phyloP scores from a whole-genome alignment of 2,888 invertebrate genomes.

The Lasioglossum leucozonium region DNA sequence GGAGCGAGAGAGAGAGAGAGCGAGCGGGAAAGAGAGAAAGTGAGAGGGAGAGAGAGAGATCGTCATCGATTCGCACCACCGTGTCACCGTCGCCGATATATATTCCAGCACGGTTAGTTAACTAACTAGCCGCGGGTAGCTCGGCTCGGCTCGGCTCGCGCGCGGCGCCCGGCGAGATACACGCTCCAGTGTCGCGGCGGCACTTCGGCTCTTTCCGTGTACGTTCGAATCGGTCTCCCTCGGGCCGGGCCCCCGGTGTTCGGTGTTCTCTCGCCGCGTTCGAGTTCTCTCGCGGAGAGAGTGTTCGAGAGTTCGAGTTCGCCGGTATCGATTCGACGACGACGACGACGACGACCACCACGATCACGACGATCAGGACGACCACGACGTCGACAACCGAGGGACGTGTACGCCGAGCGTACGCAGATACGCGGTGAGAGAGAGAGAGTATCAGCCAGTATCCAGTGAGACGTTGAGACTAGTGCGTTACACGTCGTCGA shows the following conservation, averaged over 20 bases:
- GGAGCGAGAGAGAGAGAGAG: not conserved
- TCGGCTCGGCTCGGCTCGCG: slow-evolving; percentile 18
- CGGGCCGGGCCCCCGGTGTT: slow-evolving; percentile 18
- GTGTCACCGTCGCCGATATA: slow-evolving; percentile 8
- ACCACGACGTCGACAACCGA: too few species aligned
- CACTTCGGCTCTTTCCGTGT: slow-evolving; percentile 8
- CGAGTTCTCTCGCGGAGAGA: not conserved
- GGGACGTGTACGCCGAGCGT: slow-evolving; percentile 39
- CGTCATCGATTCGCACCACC: slow-evolving; percentile 22
- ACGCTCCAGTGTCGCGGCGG: not conserved
- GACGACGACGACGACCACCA: not conserved
- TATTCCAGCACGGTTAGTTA: slow-evolving; percentile 12
- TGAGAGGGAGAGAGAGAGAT: not conserved
- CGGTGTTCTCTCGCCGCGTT: not conserved
- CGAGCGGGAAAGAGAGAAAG: too few species aligned
- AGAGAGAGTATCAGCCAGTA: slow-evolving; percentile 5
- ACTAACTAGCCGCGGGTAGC: slow-evolving; percentile 1
- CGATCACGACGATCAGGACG: not conserved
- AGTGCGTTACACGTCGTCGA: slow-evolving; percentile 44
- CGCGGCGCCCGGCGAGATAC: slow-evolving; percentile 16
- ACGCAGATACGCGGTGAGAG: slow-evolving; percentile 20
- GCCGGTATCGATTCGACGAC: slow-evolving; percentile 50
- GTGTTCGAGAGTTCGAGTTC: not conserved
- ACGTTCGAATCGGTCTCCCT: not conserved
- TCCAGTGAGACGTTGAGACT: slow-evolving; percentile 49